Evolutionary conservation across 37 sponge, comb jelly and placozoan species (phyloP).

Genomic region (Spongilla lacustris): DNA sequence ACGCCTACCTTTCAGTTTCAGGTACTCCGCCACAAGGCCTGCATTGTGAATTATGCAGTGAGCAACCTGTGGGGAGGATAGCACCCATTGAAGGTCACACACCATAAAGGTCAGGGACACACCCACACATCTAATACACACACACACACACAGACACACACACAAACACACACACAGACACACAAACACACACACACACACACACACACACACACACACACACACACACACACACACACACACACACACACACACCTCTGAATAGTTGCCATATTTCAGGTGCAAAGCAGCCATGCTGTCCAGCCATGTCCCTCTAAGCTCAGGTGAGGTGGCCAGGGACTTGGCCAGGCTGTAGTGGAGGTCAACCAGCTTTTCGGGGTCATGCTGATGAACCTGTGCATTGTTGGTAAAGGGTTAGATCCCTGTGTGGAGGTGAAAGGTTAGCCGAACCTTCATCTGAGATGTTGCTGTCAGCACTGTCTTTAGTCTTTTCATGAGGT

Average conservation of each 20-base stretch:
- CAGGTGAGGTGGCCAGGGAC: conserved; percentile 83
- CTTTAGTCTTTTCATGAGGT: conserved; percentile 77
- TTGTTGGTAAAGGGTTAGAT: too few species aligned
- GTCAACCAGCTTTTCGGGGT: conserved; percentile 88
- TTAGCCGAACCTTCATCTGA: conserved; percentile 87
- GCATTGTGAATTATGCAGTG: conserved; percentile 94
- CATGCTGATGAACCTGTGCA: conserved; percentile 78
- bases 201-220: neutral
- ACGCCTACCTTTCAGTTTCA: conserved; percentile 72
- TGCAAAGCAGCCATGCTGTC: conserved; percentile 83
- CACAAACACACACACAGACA: neutral
- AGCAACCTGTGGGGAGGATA: conserved; percentile 67
- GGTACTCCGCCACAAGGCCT: conserved; percentile 87
- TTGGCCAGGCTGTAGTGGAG: conserved; percentile 90
- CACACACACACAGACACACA: neutral
- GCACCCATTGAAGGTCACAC: neutral
- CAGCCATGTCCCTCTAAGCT: conserved; percentile 91
- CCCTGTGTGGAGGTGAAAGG: too few species aligned
- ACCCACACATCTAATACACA: neutral
- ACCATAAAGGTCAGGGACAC: too few species aligned
- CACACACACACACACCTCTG: conserved; percentile 69
- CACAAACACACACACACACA: neutral
- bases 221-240: conserved; percentile 6
- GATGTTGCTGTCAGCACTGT: conserved; percentile 82
- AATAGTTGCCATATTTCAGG: conserved; percentile 73